A percentile compares a stretch with the other conserved stretches of the same genome.
These are phyloP conservation scores for Phaethornis superciliosus DNA, from an alignment of 2,113 vertebrate species.

Conservation along the genomic window DNA sequence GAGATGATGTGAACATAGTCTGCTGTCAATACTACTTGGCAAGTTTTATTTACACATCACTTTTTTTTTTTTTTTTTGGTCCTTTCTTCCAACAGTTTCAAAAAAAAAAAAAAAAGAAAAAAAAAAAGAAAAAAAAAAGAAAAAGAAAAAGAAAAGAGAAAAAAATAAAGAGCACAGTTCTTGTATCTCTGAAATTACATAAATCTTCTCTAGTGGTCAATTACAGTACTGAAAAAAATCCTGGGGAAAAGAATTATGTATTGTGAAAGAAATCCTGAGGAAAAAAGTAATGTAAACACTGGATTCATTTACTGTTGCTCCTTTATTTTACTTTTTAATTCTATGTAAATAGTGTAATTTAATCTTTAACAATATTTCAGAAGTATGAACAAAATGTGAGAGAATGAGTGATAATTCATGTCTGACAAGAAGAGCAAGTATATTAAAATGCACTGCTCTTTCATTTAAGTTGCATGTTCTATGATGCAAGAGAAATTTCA, in stretches of 20 bases:
- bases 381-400: not conserved
- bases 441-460: not conserved
- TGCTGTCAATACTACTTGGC: not conserved
- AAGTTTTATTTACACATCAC: not conserved
- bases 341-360: not conserved
- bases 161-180: not conserved
- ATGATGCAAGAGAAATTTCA: conserved; percentile 24
- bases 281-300: not conserved
- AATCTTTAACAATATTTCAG: not conserved
- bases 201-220: not conserved
- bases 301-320: not conserved
- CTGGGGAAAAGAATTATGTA: not conserved
- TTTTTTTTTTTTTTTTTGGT: not conserved
- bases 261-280: too few relatives aligned
- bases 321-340: conserved; percentile 9
- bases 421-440: not conserved
- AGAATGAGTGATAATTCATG: not conserved
- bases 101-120: too few relatives aligned
- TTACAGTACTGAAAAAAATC: not conserved
- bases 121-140: too few relatives aligned
- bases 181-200: not conserved
- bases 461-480: not conserved
- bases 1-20: not conserved
- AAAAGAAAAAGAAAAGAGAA: too few relatives aligned
- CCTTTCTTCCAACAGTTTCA: not conserved